Percentiles rank a stretch among this genome's conserved stretches.
Evolutionary conservation across 2,888 invertebrate species (phyloP).

Genomic region (Cryptosula pallasiana): DNA sequence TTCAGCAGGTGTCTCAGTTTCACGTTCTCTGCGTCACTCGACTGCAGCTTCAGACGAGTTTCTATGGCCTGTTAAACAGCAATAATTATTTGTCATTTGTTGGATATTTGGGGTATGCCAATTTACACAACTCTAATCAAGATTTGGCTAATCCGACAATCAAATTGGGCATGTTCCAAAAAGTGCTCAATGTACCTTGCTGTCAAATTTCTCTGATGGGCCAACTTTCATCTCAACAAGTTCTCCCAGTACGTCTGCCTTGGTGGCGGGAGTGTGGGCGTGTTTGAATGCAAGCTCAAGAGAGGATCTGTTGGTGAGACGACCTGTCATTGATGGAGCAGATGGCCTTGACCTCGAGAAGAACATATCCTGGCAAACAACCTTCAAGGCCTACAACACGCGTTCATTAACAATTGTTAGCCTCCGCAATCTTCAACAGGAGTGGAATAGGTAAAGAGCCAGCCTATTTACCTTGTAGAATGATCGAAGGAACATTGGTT

Average conservation of each 20-base stretch:
- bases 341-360: constrained; percentile 43
- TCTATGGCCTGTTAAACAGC: constrained; percentile 3
- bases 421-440: too few species aligned
- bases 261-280: constrained; percentile 37
- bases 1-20: constrained; percentile 39
- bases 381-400: constrained; percentile 39
- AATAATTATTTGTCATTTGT: too few species aligned
- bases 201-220: background rate
- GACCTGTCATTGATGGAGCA: constrained; percentile 33
- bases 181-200: too few species aligned
- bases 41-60: constrained; percentile 33
- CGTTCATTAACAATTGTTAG: too few species aligned
- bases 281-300: constrained; percentile 41
- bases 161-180: too few species aligned
- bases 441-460: too few species aligned
- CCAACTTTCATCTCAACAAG: constrained; percentile 25
- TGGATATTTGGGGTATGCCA: too few species aligned
- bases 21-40: constrained; percentile 38
- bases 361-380: constrained; percentile 52
- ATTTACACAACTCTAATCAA: too few species aligned
- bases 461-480: constrained; percentile 46
- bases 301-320: constrained; percentile 33
- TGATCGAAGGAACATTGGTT: constrained; percentile 42
- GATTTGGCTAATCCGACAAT: too few species aligned
- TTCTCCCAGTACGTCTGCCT: constrained; percentile 29